phyloP scores from a whole-genome alignment of 2,797 vertebrate genomes.

The Microctenopoma stevenorrisi region DNA sequence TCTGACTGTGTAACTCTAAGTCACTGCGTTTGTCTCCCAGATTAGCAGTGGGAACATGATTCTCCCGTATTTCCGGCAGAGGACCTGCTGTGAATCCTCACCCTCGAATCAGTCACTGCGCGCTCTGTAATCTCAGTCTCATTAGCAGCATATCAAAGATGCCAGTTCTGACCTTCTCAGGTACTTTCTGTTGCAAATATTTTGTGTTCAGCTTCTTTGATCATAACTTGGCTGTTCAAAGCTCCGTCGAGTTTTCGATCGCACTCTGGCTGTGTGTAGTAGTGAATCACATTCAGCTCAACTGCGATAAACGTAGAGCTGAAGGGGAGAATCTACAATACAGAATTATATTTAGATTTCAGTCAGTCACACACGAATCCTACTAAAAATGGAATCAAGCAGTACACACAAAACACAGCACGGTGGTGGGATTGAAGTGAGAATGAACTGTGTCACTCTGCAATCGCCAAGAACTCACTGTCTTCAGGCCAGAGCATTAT shows the following conservation, averaged over 20 bases:
- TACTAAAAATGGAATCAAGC: neutral
- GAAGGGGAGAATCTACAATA: neutral
- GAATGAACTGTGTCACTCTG: neutral
- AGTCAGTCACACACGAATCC: neutral
- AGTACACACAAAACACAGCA: neutral
- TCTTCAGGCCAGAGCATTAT: too few relatives aligned
- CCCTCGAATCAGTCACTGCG: slow-evolving; percentile 22
- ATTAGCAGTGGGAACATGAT: slow-evolving; percentile 1
- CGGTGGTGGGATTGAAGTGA: too few relatives aligned
- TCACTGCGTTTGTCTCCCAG: slow-evolving; percentile 6
- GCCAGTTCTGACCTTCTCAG: slow-evolving; percentile 9
- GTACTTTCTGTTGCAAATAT: neutral
- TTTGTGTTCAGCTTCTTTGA: slow-evolving; percentile 34
- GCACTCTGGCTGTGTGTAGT: neutral
- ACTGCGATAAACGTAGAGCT: neutral
- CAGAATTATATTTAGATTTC: neutral
- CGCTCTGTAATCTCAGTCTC: slow-evolving; percentile 25
- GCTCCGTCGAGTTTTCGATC: slow-evolving; percentile 2
- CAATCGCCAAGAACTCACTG: neutral
- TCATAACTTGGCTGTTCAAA: neutral
- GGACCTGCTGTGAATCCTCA: slow-evolving; percentile 9
- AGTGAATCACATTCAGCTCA: neutral
- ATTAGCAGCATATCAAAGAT: slow-evolving; percentile 20
- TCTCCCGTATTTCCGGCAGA: slow-evolving; percentile 18
- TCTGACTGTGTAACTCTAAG: slow-evolving; percentile 4